Percentiles rank a stretch among this genome's conserved stretches.
phyloP scores from a whole-genome alignment of 1,140 invertebrate genomes.

The Diorhabda carinulata region DNA sequence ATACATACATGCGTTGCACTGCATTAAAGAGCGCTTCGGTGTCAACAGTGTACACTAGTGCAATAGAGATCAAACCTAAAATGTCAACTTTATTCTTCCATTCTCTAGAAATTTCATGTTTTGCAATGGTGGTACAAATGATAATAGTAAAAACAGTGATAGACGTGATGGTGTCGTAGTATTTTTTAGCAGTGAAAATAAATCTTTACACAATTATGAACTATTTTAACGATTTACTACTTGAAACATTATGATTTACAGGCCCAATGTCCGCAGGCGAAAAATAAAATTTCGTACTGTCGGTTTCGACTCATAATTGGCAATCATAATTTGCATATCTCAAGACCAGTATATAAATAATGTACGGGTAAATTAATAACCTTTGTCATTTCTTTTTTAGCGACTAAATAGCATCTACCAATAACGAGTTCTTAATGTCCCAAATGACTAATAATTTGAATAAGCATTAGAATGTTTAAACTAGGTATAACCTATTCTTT shows the following conservation, averaged over 20 bases:
- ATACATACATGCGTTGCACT: too few species aligned
- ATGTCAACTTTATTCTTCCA: not conserved
- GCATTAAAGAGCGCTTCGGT: too few species aligned
- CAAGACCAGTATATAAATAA: conserved; percentile 22
- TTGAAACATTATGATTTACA: conserved; percentile 18
- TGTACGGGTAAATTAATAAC: conserved; percentile 11
- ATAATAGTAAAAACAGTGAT: not conserved
- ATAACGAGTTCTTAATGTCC: too few species aligned
- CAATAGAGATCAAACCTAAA: not conserved
- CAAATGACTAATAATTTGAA: too few species aligned
- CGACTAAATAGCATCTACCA: too few species aligned
- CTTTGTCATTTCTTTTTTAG: not conserved
- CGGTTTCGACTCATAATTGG: conserved; percentile 15
- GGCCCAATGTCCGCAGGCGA: conserved; percentile 18
- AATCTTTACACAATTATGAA: conserved; percentile 15
- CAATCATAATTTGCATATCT: conserved; percentile 21
- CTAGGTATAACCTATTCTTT: too few species aligned
- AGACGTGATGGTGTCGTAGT: conserved; percentile 4
- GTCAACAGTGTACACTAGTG: too few species aligned
- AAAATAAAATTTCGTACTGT: conserved; percentile 24
- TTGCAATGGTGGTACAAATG: not conserved
- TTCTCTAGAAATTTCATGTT: too few species aligned
- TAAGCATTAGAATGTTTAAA: too few species aligned
- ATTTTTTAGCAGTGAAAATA: not conserved
- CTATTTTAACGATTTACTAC: conserved; percentile 7